Evolutionary conservation across 1,140 invertebrate species (phyloP), one percentile per base, ranked within the genome.

Genomic region (Drosophila arawakana): DNA sequence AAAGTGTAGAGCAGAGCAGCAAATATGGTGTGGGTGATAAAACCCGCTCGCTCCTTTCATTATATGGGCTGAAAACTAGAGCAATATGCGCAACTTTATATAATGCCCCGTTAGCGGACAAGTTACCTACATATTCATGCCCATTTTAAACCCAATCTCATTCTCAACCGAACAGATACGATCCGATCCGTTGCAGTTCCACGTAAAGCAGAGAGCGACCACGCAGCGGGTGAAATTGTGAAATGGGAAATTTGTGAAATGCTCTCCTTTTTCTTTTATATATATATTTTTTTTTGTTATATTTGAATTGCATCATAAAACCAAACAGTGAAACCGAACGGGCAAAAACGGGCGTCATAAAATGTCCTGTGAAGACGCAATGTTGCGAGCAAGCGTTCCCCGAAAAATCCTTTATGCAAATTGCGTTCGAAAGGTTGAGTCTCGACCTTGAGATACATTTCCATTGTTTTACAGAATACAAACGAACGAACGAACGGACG

Each of bases 351-450:
- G 58, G 25, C n/a, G 34, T 74, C 65, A 34, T 68, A 73, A 59
- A 67, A 52, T 49, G 69, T 57, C 52, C 37, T 61, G 65, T 50
- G 39, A 75, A 62, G 68, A 84, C 83, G 81, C 81, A 83, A 83
- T 75, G 68, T 71, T 75, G 73, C 60, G 54, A 65, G 80, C 80
- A 55, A 74, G 74, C 68, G 63, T 83, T 76, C 39, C 54, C 7
- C 50, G 69, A 73, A 77, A 30, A 76, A 79, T 79, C 79, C 79
- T 76, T 81, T 88, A 88, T 83, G 83, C 83, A 88, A 88, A 86
- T 30, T 76, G 47, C 65, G 47, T 57, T 39, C 4, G 49, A 55
- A 67, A 66, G 62, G 70, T 65, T 71, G 52, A n/a, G 43, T n/a
- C 15, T 1, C 41, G 57, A 61, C 71, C 71, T 73, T 73, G 65